These are phyloP conservation scores for Huso huso DNA, from an alignment of 2,797 vertebrate species.

Conservation along the genomic window DNA sequence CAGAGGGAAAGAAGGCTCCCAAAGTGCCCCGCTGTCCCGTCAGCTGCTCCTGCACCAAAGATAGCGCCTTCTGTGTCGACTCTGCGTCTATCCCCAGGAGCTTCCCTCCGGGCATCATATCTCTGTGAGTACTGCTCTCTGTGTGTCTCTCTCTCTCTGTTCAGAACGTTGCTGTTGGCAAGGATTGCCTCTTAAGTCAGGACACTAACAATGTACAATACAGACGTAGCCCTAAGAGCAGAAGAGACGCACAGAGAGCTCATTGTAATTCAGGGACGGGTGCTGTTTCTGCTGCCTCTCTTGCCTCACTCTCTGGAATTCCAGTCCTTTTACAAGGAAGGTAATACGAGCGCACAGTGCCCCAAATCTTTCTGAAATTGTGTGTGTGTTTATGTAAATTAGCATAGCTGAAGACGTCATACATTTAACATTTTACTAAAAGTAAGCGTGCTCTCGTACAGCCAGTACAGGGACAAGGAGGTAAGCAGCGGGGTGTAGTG, in stretches of 20 bases:
- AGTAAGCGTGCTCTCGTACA: neutral
- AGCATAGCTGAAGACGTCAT: no score
- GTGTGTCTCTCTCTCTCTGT: neutral
- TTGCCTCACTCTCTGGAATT: no score
- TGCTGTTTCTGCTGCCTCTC: no score
- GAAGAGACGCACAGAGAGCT: no score
- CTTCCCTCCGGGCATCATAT: conserved; percentile 85
- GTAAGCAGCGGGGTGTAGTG: neutral
- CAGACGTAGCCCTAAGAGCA: no score
- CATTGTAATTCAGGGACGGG: no score
- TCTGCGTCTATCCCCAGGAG: conserved; percentile 82
- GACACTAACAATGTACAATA: neutral
- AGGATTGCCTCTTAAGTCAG: neutral
- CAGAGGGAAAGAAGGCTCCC: conserved; percentile 54
- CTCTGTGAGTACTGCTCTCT: conserved; percentile 71
- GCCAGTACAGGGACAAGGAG: neutral
- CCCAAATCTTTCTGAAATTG: no score
- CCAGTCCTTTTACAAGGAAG: no score
- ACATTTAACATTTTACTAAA: no score
- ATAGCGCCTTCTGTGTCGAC: conserved; percentile 92
- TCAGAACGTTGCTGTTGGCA: neutral
- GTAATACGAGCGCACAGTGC: no score
- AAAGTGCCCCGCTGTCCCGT: conserved; percentile 76
- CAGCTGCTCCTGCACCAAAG: conserved; percentile 90
- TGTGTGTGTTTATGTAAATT: no score